Conservation (phyloP, 2,888 invertebrate species). For the Tridacna gigas region DNA sequence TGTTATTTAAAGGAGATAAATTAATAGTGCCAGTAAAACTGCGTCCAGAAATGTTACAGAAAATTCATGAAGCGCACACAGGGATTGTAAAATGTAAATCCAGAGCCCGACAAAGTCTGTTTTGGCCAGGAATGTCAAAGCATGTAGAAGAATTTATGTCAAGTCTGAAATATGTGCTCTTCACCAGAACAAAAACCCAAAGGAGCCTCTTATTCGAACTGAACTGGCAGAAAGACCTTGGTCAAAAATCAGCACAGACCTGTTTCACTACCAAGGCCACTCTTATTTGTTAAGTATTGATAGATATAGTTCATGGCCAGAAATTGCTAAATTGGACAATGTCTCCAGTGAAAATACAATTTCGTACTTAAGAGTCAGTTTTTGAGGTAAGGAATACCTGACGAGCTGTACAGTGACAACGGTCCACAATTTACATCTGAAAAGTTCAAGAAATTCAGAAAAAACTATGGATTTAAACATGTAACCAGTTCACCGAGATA, state of each 20-base stretch:
- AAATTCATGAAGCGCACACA: slow-evolving; percentile 36
- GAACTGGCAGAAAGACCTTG: slow-evolving; percentile 37
- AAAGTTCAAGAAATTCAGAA: slow-evolving; percentile 49
- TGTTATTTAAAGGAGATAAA: slow-evolving; percentile 46
- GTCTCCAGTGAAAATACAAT: slow-evolving; percentile 25
- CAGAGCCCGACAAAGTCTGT: slow-evolving; percentile 30
- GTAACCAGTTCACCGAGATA: slow-evolving; percentile 53
- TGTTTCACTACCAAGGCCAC: slow-evolving; percentile 38
- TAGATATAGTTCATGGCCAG: slow-evolving; percentile 50
- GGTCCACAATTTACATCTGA: slow-evolving; percentile 49
- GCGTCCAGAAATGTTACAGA: slow-evolving; percentile 25
- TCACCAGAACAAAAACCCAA: slow-evolving; percentile 30
- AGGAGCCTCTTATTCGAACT: slow-evolving; percentile 31
- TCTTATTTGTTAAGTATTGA: slow-evolving; percentile 40
- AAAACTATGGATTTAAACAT: slow-evolving; percentile 56
- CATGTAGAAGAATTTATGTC: slow-evolving; percentile 33
- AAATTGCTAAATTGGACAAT: slow-evolving; percentile 45
- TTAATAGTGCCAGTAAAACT: slow-evolving; percentile 5
- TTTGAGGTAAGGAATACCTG: slow-evolving; percentile 28
- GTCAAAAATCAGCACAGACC: slow-evolving; percentile 33
- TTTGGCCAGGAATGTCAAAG: slow-evolving; percentile 18
- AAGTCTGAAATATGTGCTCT: slow-evolving; percentile 36
- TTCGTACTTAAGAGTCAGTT: slow-evolving; percentile 49
- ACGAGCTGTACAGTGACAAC: slow-evolving; percentile 50
- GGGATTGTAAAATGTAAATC: slow-evolving; percentile 38